Evolutionary conservation across 2,888 invertebrate genomes (phyloP).

Genomic region (Baronia brevicornis): DNA sequence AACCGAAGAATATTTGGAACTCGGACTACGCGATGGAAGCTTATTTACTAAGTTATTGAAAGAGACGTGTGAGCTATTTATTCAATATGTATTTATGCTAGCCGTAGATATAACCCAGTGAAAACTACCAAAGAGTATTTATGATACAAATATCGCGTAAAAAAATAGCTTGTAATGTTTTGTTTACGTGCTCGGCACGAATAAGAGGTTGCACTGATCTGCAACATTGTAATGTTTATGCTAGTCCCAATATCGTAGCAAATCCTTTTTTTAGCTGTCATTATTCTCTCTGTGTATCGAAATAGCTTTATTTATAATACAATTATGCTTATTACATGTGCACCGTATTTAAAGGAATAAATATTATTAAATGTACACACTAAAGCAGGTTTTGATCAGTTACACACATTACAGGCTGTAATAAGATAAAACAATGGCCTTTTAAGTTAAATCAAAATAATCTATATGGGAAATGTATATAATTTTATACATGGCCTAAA

Average conservation of each 20-base stretch:
- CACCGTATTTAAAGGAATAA: constrained; percentile 19
- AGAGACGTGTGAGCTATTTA: constrained; percentile 29
- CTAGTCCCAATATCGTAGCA: constrained; percentile 63
- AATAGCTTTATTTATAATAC: constrained; percentile 39
- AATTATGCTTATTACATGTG: constrained; percentile 29
- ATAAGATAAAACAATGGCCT: no score
- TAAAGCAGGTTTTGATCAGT: no score
- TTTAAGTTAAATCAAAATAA: neutral
- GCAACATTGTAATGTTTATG: no score
- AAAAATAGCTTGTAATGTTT: constrained; percentile 29
- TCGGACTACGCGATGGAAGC: no score
- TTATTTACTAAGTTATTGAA: constrained; percentile 19
- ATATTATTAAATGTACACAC: no score
- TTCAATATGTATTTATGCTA: constrained; percentile 39
- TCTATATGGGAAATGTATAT: neutral
- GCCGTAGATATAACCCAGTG: constrained; percentile 53
- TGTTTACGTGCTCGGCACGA: no score
- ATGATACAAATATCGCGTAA: constrained; percentile 32
- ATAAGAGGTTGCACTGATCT: no score
- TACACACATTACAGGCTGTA: no score
- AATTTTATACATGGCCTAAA: constrained; percentile 2
- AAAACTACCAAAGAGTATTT: constrained; percentile 66
- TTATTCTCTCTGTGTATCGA: constrained; percentile 9
- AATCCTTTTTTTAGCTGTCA: constrained; percentile 30
- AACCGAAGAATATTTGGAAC: no score